phyloP scores from a whole-genome alignment of 1,140 invertebrate species.

The Drosophila paulistorum region DNA sequence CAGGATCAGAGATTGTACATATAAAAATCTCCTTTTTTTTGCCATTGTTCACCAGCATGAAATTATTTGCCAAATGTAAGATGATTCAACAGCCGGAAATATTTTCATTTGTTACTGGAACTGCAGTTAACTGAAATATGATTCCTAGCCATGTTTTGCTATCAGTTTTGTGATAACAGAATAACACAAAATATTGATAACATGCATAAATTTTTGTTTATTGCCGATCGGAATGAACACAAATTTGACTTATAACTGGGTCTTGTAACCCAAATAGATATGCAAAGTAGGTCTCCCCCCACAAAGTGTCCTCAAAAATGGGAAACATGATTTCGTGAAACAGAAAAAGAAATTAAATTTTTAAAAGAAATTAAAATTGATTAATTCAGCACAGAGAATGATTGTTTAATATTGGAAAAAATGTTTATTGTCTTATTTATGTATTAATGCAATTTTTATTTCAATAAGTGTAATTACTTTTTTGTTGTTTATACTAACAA shows the following conservation, averaged over 20 bases:
- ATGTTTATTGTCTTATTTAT: no score
- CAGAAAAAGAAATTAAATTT: no score
- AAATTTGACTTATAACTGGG: neutral
- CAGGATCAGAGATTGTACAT: constrained; percentile 6
- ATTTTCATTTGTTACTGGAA: neutral
- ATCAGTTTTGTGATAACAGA: constrained; percentile 6
- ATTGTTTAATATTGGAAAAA: no score
- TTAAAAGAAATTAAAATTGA: no score
- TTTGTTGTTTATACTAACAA: no score
- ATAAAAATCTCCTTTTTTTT: neutral
- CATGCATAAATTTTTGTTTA: constrained; percentile 3
- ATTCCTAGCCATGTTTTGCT: constrained; percentile 2
- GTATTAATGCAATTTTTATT: no score
- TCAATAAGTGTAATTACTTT: no score
- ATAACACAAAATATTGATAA: constrained; percentile 7
- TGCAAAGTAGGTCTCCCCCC: neutral
- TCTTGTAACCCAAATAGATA: constrained; percentile 8
- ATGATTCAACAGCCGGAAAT: constrained; percentile 12
- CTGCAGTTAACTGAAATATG: neutral
- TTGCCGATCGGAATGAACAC: neutral
- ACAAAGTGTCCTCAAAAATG: no score
- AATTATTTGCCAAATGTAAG: constrained; percentile 3
- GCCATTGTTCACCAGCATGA: neutral
- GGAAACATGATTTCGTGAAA: no score
- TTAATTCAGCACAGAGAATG: no score